These are phyloP conservation scores for Drosophila cracens DNA, from an alignment of 2,888 invertebrate species.

Conservation along the genomic window DNA sequence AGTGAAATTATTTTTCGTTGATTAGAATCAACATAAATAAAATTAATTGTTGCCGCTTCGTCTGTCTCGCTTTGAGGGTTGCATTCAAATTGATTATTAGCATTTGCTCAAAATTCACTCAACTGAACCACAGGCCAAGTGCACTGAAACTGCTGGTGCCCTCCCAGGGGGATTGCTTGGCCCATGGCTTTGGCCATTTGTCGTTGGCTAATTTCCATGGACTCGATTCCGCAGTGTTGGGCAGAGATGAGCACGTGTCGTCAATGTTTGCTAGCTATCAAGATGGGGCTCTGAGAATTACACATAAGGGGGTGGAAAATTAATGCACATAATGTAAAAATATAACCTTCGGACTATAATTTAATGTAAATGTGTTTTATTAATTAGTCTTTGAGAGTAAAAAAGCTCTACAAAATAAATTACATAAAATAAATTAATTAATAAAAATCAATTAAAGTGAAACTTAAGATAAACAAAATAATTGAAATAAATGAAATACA, in stretches of 20 bases:
- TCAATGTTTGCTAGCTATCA: background rate
- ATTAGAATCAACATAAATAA: constrained; percentile 80
- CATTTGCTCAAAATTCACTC: constrained; percentile 40
- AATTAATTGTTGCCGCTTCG: constrained; percentile 78
- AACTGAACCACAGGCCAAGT: constrained; percentile 56
- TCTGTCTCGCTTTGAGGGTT: constrained; percentile 56
- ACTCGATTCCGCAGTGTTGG: background rate
- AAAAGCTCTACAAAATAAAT: accelerated
- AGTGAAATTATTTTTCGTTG: constrained; percentile 56
- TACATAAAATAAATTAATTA: background rate
- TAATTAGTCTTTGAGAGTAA: background rate
- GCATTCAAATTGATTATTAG: constrained; percentile 81
- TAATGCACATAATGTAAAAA: background rate
- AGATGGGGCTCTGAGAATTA: background rate
- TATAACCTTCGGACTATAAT: background rate
- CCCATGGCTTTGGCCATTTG: constrained; percentile 45
- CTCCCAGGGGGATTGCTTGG: constrained; percentile 36
- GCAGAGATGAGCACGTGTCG: constrained; percentile 10
- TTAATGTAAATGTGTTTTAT: background rate
- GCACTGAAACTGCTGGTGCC: constrained; percentile 30
- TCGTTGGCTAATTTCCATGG: constrained; percentile 19
- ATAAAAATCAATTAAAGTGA: no score
- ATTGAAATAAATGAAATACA: background rate
- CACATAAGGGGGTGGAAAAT: background rate
- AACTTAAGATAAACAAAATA: background rate